Base-by-base conservation (phyloP, 2,797 vertebrate species). In the Orestias chungarensis region DNA sequence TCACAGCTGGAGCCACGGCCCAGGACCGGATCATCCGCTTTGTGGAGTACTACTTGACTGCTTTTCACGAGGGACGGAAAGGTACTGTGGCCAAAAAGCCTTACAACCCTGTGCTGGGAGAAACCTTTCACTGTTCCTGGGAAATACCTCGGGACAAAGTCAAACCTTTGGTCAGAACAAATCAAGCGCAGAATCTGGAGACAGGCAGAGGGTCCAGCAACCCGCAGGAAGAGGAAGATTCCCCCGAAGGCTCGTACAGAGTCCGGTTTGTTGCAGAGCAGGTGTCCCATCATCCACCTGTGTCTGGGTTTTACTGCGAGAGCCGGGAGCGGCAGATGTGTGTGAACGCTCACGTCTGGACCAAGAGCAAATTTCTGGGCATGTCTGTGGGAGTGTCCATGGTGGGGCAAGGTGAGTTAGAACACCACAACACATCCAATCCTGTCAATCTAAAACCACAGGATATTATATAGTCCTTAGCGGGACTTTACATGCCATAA, bases 331-430 rank as follows among this genome's bases (percentile, higher is more conserved):
- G 94, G 92, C 93, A 88, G 71, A 95, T 97, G 91, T 97, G 96
- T 1, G 92, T 96, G 81, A 97, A 95, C 52, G 90, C 96, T 50
- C 96, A 98, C 0, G 92, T 98, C 0, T 98, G 97, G 97, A 98
- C 97, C 92, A 98, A 97, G 88, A 98, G 97, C 96, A 98, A 98
- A 93, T 98, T 98, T 90, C 95, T 98, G 96, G 97, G 97, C 72
- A 98, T 98, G 97, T 98, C 97, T 5, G 94, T 98, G 87, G 97
- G 97, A 49, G 97, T 98, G 88, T 97, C 96, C 66, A 97, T 98
- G 96, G 93, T 97, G 43, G 97, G 97, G 68, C 97, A 98, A 96
- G 97, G 97, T 93, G 77, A 82, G 92, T 46, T 38, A 4, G 20
- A 43, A 0, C 33, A 67, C 42, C 74, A 1, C 10, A 0, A 62